Percentiles rank a stretch among this genome's conserved stretches.
These are phyloP conservation scores for Caenorhabditis auriculariae DNA, from an alignment of 2,888 invertebrate species.

Conservation along the genomic window DNA sequence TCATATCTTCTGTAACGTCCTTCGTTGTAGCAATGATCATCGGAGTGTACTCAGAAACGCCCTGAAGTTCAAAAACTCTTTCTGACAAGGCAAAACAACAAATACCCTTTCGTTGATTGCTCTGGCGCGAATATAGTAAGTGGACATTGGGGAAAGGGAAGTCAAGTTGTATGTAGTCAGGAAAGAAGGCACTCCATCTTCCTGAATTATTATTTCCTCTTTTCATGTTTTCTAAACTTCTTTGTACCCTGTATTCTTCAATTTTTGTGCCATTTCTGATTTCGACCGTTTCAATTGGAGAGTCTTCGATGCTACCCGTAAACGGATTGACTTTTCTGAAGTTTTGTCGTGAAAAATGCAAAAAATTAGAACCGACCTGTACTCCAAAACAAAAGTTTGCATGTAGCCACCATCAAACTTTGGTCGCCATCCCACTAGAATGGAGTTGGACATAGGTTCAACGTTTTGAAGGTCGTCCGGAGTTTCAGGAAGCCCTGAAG, in stretches of 20 bases:
- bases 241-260: constrained; percentile 5
- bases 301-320: constrained; percentile 27
- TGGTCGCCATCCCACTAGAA: constrained; percentile 55
- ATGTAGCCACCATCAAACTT: constrained; percentile 59
- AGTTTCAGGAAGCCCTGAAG: constrained; percentile 40
- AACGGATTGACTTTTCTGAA: constrained; percentile 33
- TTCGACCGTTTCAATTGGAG: constrained; percentile 20
- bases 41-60: constrained; percentile 51
- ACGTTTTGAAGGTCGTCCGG: constrained; percentile 42
- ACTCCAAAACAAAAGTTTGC: constrained; percentile 51
- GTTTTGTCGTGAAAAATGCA: neutral
- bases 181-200: constrained; percentile 18
- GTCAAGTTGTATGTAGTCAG: constrained; percentile 47
- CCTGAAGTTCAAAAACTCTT: constrained; percentile 10
- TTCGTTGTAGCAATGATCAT: constrained; percentile 43
- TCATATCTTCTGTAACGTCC: constrained; percentile 42
- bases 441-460: constrained; percentile 34
- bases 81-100: neutral
- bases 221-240: neutral
- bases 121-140: constrained; percentile 42
- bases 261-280: constrained; percentile 17
- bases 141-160: constrained; percentile 45
- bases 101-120: constrained; percentile 17
- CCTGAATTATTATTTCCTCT: neutral
- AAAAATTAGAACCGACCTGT: constrained; percentile 3